Conservation (phyloP, 1,140 invertebrate genomes). For the Pogonomyrmex californicus region DNA sequence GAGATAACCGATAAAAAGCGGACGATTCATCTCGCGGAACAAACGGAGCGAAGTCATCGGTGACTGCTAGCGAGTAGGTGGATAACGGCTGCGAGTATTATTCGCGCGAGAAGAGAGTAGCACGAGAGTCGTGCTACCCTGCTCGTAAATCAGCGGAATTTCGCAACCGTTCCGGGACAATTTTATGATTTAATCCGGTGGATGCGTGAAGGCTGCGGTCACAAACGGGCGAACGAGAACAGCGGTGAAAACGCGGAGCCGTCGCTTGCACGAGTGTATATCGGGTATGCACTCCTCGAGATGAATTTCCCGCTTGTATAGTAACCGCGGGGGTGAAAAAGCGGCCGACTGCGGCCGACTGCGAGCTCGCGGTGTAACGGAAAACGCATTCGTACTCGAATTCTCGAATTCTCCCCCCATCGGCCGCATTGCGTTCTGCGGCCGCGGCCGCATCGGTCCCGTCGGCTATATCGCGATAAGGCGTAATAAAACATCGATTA, state of each 20-base stretch:
- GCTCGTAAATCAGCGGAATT: conserved; percentile 81
- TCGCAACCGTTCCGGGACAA: conserved; percentile 75
- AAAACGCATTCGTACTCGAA: neutral
- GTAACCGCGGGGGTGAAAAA: conserved; percentile 70
- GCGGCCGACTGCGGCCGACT: conserved; percentile 53
- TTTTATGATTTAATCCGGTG: conserved; percentile 82
- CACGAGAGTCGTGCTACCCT: neutral
- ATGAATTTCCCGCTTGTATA: conserved; percentile 69
- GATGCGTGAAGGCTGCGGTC: conserved; percentile 75
- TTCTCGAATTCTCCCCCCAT: conserved; percentile 6
- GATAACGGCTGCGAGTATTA: conserved; percentile 13
- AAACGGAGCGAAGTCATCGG: neutral
- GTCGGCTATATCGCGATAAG: conserved; percentile 29
- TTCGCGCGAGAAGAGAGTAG: conserved; percentile 31
- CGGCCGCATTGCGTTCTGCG: conserved; percentile 7
- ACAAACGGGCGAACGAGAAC: conserved; percentile 50
- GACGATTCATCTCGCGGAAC: conserved; percentile 4
- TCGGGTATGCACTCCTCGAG: conserved; percentile 68
- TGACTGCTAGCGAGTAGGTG: conserved; percentile 18
- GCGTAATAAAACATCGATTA: conserved; percentile 50
- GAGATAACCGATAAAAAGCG: conserved; percentile 23
- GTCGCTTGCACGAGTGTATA: conserved; percentile 56
- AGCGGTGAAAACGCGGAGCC: conserved; percentile 33
- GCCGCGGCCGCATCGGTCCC: neutral
- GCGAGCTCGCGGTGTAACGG: conserved; percentile 23